These are phyloP conservation scores for Crotophaga sulcirostris DNA, from an alignment of 2,113 vertebrate species.

Conservation along the genomic window DNA sequence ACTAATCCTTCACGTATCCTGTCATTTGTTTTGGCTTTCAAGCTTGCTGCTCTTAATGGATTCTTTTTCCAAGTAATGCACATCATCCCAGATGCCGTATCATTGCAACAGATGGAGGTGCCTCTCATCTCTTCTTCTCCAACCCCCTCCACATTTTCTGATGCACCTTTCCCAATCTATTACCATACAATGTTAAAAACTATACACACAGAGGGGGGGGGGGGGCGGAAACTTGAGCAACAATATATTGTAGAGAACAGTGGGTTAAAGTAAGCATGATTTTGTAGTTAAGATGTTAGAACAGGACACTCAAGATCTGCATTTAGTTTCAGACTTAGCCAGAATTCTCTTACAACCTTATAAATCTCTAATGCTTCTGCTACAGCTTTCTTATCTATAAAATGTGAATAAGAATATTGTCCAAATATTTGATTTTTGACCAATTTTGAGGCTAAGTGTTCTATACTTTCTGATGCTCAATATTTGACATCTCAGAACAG, in stretches of 20 bases:
- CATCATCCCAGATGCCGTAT: neutral
- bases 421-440: neutral
- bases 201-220: neutral
- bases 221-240: neutral
- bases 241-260: neutral
- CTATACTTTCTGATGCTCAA: neutral
- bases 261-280: neutral
- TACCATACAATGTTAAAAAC: neutral
- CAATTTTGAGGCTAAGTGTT: neutral
- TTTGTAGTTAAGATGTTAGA: neutral
- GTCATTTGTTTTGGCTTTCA: slow-evolving; percentile 46
- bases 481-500: neutral
- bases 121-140: neutral
- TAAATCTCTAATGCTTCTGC: neutral
- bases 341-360: neutral
- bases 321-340: neutral
- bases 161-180: neutral
- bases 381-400: neutral
- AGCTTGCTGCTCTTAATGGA: slow-evolving; percentile 19
- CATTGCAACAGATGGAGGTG: neutral
- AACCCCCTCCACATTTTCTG: neutral
- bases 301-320: neutral
- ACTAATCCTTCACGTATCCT: slow-evolving; percentile 42
- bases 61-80: slow-evolving; percentile 2
- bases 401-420: neutral